Evolutionary conservation across 2,113 vertebrate genomes (phyloP).

Genomic region (Casuarius casuarius): DNA sequence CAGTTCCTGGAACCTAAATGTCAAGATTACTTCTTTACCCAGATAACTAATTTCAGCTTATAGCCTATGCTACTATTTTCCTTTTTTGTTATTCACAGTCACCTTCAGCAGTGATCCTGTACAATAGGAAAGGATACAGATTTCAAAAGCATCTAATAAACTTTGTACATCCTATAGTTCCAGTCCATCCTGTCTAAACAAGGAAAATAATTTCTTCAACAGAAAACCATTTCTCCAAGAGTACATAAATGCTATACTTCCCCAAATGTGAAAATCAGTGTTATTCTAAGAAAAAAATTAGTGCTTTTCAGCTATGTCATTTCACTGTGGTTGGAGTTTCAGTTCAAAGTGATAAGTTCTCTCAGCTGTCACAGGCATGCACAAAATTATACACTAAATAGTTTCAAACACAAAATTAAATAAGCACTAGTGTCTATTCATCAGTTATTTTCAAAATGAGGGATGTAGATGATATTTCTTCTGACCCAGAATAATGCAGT

Average conservation of each 20-base stretch:
- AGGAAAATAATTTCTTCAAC: neutral
- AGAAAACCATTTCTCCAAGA: neutral
- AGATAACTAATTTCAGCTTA: neutral
- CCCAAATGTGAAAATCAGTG: slow-evolving; percentile 42
- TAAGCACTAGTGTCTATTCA: neutral
- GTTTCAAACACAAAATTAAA: slow-evolving; percentile 6
- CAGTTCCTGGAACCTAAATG: neutral
- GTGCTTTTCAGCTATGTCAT: slow-evolving; percentile 3
- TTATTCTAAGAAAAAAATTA: neutral
- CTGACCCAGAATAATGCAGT: neutral
- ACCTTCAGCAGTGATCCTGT: neutral
- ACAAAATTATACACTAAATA: neutral
- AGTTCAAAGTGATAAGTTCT: slow-evolving; percentile 17
- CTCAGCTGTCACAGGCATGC: neutral
- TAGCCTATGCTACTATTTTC: neutral
- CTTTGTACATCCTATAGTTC: neutral
- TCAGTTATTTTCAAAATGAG: slow-evolving; percentile 13
- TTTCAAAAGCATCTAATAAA: neutral
- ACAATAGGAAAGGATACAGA: neutral
- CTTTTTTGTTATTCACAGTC: neutral
- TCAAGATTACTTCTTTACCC: neutral
- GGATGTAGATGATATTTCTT: neutral
- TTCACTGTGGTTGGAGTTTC: neutral
- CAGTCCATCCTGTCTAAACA: neutral
- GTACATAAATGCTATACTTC: neutral